Evolutionary conservation across 1,140 invertebrate genomes (phyloP), one percentile per base, ranked within the genome.

Genomic region (Danaus plexippus): DNA sequence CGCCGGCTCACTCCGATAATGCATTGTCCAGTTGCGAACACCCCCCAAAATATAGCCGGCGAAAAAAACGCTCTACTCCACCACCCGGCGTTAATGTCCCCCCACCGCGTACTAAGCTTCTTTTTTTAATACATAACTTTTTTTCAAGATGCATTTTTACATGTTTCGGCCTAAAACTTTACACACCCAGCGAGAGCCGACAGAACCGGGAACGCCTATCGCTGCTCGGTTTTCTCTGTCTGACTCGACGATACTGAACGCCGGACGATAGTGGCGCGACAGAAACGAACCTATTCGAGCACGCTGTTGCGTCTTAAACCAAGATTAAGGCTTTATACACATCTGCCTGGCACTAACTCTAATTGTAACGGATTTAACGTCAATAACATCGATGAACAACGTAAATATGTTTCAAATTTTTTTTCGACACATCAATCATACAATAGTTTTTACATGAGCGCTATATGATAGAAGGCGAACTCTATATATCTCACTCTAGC

Each of bases 61-160:
- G 80, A 84, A 86, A 86, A 86, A 86, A 84, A 66, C 73, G 66
- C 66, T 72, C 68, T 77, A 62, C 69, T 56, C 80, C 76, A 76
- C 79, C 80, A 69, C 82, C 80, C 80, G 67, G 66, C 72, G 75
- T 79, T 83, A 81, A 81, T 81, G 77, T 76, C 77, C 80, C 80
- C 77, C 83, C 78, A 71, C 76, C 80, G 75, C 81, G 79, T 75
- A 85, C 80, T 82, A 80, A 82, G 72, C 75, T 80, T 86, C 80
- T 86, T 84, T 86, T 86, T 86, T 86, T 83, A 85, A 86, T 85
- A 86, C 83, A 86, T 86, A 86, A 86, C 83, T 86, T 86, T 86
- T 86, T 86, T 86, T 85, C 83, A 86, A 86, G 80, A 86, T 86
- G 83, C 83, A 86, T 84, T 86, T 86, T 86, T 86, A 86, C 83